These are phyloP conservation scores for Callospermophilus lateralis DNA, from an alignment of 2,113 vertebrate species.

Conservation along the genomic window DNA sequence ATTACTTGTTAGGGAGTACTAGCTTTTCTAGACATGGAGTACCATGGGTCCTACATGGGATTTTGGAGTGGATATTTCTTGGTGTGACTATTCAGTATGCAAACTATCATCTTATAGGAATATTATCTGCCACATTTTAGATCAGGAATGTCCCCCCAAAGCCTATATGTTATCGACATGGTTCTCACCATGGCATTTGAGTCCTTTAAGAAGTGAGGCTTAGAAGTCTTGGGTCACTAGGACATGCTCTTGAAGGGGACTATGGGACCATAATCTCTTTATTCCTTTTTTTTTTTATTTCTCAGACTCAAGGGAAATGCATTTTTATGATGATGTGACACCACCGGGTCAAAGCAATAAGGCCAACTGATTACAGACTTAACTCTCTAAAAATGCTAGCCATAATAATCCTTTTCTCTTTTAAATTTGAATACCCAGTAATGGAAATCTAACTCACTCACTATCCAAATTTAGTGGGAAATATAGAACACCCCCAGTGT, in stretches of 20 bases:
- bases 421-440: neutral
- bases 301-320: too few species aligned
- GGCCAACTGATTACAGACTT: neutral
- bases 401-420: neutral
- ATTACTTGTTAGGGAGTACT: neutral
- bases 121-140: neutral
- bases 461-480: neutral
- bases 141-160: neutral
- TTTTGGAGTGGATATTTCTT: neutral
- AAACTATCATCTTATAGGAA: neutral
- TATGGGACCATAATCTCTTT: neutral
- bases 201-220: neutral
- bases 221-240: neutral
- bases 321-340: neutral
- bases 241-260: rapidly evolving
- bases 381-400: neutral
- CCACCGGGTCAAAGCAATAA: too few species aligned
- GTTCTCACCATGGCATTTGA: too few species aligned
- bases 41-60: neutral
- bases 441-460: neutral
- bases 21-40: neutral
- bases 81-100: neutral
- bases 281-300: neutral
- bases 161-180: too few species aligned
- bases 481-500: neutral